Evolutionary conservation across 2,797 vertebrate genomes (phyloP), one percentile per base, ranked within the genome.

Genomic region (Macropodus opercularis): DNA sequence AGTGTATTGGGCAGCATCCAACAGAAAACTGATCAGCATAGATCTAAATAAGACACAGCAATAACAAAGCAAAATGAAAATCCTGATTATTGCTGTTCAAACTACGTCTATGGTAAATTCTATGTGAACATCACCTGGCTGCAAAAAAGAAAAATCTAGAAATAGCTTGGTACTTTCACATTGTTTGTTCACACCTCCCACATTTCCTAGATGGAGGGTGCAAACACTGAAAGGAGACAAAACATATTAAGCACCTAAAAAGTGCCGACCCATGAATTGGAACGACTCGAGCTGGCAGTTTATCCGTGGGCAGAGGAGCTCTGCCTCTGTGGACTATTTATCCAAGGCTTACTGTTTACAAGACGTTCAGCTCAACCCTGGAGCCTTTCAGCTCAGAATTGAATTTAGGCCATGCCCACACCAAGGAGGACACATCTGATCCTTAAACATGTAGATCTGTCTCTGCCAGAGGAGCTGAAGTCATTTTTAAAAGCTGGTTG

Each of bases 161-260:
- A 85, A 72, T 75, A 79, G 57, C 35, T n/a, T 17, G 24, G 32
- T 67, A 56, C 42, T 72, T 78, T 74, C 51, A 71, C 43, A 43
- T 75, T 80, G 65, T 80, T 83, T 79, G 60, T 73, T 90, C 61
- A 75, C 84, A 76, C 80, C 74, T 69, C 74, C 81, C 51, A 81
- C 77, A 51, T 57, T 44, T 75, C 63, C 19, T 44, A 19, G 62
- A 75, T 55, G 66, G 42, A 76, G 38, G 62, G 48, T 72, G 64
- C 39, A 78, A 76, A 84, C 77, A 69, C 8, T 69, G 50, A 76
- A 69, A 64, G 38, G 58, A 81, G 57, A 64, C 66, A 80, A 83
- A 83, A 80, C 59, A 78, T 73, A 69, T 76, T 71, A 74, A 49
- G 63, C 66, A 77, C 65, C 72, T 69, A 60, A 64, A 78, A 85